These are phyloP conservation scores for Gopherus flavomarginatus DNA, from an alignment of 2,113 vertebrate genomes.

Conservation along the genomic window DNA sequence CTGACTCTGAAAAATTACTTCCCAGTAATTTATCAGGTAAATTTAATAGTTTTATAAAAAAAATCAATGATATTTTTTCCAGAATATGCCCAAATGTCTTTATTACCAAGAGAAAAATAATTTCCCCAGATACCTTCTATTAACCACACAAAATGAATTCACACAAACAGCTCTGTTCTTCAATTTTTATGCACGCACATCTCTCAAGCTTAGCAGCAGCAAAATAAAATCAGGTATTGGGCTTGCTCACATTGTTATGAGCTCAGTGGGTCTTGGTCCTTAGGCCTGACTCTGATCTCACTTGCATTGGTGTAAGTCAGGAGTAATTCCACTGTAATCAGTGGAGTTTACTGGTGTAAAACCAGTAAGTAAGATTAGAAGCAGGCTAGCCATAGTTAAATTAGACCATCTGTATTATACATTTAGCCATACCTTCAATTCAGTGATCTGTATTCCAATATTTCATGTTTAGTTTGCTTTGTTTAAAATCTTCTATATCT, in stretches of 20 bases:
- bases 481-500: background rate
- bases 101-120: conserved; percentile 29
- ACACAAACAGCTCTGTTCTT: background rate
- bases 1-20: conserved; percentile 57
- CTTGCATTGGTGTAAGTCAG: background rate
- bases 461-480: background rate
- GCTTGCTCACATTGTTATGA: conserved; percentile 42
- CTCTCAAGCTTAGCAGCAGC: background rate
- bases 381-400: background rate
- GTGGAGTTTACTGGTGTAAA: background rate
- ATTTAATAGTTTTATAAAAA: conserved; percentile 1
- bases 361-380: background rate
- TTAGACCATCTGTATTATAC: background rate
- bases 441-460: background rate
- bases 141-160: conserved; percentile 49
- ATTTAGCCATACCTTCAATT: background rate
- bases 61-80: background rate
- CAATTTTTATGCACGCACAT: background rate
- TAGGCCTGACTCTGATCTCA: background rate
- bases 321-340: background rate
- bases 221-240: conserved; percentile 57
- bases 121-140: conserved; percentile 45
- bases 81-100: conserved; percentile 28
- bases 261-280: background rate
- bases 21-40: conserved; percentile 21